Evolutionary conservation across 2,888 invertebrate genomes (phyloP).

Genomic region (Nipponacmea schrenckii): DNA sequence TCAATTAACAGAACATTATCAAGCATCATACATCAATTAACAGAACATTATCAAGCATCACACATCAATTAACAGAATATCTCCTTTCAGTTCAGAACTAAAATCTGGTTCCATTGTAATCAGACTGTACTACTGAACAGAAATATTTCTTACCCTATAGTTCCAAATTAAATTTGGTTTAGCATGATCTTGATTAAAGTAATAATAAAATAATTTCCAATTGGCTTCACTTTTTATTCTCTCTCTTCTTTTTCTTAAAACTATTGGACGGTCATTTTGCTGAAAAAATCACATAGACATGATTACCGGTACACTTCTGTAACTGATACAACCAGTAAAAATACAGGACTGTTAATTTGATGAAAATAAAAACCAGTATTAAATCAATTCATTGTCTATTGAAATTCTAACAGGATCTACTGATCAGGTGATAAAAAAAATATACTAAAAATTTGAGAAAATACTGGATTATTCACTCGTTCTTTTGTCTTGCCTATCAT

Average conservation of each 20-base stretch:
- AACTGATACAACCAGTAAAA: neutral
- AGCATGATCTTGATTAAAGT: constrained; percentile 92
- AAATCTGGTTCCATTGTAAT: too few relatives aligned
- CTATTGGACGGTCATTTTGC: constrained; percentile 78
- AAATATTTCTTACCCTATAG: constrained; percentile 77
- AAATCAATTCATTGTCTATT: neutral
- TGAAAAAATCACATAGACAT: constrained; percentile 15
- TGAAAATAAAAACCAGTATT: neutral
- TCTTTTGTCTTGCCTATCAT: too few relatives aligned
- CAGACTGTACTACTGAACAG: too few relatives aligned
- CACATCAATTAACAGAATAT: neutral
- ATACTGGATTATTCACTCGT: too few relatives aligned
- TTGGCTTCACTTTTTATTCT: constrained; percentile 87
- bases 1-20: too few relatives aligned
- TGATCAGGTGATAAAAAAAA: too few relatives aligned
- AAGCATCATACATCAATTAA: too few relatives aligned
- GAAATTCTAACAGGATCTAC: too few relatives aligned
- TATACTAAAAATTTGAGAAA: too few relatives aligned
- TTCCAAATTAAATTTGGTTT: constrained; percentile 99
- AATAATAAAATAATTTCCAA: constrained; percentile 95
- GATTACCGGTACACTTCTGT: neutral
- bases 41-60: neutral
- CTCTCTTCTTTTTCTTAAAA: constrained; percentile 88
- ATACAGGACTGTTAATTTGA: neutral
- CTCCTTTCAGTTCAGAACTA: too few relatives aligned